Base-by-base conservation (phyloP, 2,888 invertebrate genomes). In the Camptogramma bilineatum region DNA sequence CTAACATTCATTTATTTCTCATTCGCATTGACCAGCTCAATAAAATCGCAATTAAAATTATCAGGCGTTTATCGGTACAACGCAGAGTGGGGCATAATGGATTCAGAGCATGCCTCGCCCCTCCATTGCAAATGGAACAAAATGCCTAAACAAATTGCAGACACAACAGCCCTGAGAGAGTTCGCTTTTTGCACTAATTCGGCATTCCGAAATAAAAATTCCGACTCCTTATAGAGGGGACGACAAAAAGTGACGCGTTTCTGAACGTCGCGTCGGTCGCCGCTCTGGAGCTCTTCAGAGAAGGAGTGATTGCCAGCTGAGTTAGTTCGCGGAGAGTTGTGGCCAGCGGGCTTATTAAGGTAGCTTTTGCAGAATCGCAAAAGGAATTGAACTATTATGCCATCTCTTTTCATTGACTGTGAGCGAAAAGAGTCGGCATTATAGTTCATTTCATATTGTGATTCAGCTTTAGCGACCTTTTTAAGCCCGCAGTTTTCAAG, bases 151-250 rank as follows among this genome's bases (percentile, higher is more conserved):
- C 93, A 92, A 93, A 92, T 93, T 92, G 90, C 88, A 70, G 76
- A 78, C 68, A 77, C 76, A 74, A 67, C 65, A 68, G 71, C 54
- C 80, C 83, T 88, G 89, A 82, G 91, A 88, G 84, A 82, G 85
- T 79, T 83, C 73, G 79, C 84, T 93, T 93, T 93, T 93, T 93
- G 93, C 87, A 90, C 92, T 87, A 92, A 93, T 93, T 93, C 93
- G 92, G 92, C 92, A 93, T 93, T 86, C 93, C 93, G 89, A 91
- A 92, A 93, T 93, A 92, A 93, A 93, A 87, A 93, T 93, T 87
- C 92, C 92, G 77, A 82, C 88, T 88, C 91, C 90, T 39, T 56
- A 85, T 91, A 87, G 82, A 83, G 75, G 84, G 84, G 59, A 58
- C 64, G 66, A 77, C 83, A 73, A 73, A 73, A 73, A 73, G 71